Percentiles rank a stretch among this genome's conserved stretches.
These are phyloP conservation scores for Podiceps cristatus DNA, from an alignment of 2,113 vertebrate genomes.

Conservation along the genomic window DNA sequence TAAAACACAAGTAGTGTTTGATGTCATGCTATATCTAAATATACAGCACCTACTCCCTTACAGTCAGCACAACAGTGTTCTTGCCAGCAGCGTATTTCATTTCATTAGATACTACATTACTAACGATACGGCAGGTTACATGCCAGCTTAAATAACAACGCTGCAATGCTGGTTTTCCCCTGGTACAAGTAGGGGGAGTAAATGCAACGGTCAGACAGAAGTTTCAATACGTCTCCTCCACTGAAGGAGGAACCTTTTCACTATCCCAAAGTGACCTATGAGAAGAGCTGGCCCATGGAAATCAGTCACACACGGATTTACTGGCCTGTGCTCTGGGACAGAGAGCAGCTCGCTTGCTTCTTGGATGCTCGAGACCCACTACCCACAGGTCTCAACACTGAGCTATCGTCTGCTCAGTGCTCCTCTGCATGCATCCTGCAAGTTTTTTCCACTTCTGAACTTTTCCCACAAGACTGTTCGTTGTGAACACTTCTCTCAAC, in stretches of 20 bases:
- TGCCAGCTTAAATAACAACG: not conserved
- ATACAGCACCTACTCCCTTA: not conserved
- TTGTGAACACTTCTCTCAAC: not conserved
- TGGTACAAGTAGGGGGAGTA: not conserved
- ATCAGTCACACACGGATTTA: not conserved
- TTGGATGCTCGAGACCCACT: not conserved
- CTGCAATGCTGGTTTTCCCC: not conserved
- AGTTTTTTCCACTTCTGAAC: not conserved
- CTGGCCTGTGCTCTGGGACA: not conserved
- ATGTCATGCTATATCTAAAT: not conserved
- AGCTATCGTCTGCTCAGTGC: not conserved
- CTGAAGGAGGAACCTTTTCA: not conserved
- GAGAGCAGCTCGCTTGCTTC: not conserved
- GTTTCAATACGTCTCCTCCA: not conserved
- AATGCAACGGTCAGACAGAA: not conserved
- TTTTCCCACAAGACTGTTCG: not conserved
- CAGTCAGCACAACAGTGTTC: not conserved
- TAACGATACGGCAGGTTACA: not conserved
- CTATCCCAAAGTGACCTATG: not conserved
- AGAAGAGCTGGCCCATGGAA: not conserved
- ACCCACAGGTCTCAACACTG: not conserved
- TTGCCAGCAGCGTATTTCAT: not conserved
- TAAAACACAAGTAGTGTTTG: not conserved
- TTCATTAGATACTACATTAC: not conserved
- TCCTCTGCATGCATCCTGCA: not conserved